Evolutionary conservation across 2,888 invertebrate species (phyloP).

Genomic region (Chalcosyrphus nemorum): DNA sequence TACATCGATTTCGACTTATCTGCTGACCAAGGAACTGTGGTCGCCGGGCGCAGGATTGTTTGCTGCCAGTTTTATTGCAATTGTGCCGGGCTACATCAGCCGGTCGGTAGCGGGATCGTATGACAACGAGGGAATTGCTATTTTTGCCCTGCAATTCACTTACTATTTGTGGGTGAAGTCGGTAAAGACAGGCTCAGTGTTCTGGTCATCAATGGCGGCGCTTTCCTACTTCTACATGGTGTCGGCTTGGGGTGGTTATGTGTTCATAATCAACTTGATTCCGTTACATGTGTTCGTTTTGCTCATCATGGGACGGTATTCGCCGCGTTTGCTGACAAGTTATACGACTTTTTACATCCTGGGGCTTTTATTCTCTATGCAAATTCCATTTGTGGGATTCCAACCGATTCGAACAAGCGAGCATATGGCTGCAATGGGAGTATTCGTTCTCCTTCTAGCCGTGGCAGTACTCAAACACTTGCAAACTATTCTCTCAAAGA

Average conservation of each 20-base stretch:
- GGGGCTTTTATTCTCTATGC: slow-evolving; percentile 98
- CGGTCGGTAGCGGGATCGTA: slow-evolving; percentile 99
- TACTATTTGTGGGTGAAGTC: slow-evolving; percentile 99
- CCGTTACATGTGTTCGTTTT: slow-evolving; percentile 98
- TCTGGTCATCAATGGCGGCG: slow-evolving; percentile 97
- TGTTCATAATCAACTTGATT: slow-evolving; percentile 99
- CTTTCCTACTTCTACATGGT: slow-evolving; percentile 99
- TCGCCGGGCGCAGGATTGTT: slow-evolving; percentile 97
- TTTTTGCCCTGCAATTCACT: slow-evolving; percentile 99
- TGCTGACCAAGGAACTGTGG: slow-evolving; percentile 99
- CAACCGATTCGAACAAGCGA: slow-evolving; percentile 99
- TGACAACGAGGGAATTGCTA: slow-evolving; percentile 99
- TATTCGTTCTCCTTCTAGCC: slow-evolving; percentile 96
- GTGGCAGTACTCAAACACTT: slow-evolving; percentile 93
- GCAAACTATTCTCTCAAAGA: slow-evolving; percentile 92
- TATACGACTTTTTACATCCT: slow-evolving; percentile 98
- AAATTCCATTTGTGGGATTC: slow-evolving; percentile 97
- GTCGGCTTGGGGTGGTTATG: slow-evolving; percentile 99
- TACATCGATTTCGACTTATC: slow-evolving; percentile 98
- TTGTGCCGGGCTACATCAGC: slow-evolving; percentile 99
- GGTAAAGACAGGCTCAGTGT: slow-evolving; percentile 98
- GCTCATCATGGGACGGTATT: slow-evolving; percentile 97
- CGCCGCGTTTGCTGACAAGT: slow-evolving; percentile 94
- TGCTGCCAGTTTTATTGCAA: slow-evolving; percentile 99
- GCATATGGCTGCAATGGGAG: slow-evolving; percentile 99